Conservation (phyloP, 2,888 invertebrate species). For the Torymus tubicola region DNA sequence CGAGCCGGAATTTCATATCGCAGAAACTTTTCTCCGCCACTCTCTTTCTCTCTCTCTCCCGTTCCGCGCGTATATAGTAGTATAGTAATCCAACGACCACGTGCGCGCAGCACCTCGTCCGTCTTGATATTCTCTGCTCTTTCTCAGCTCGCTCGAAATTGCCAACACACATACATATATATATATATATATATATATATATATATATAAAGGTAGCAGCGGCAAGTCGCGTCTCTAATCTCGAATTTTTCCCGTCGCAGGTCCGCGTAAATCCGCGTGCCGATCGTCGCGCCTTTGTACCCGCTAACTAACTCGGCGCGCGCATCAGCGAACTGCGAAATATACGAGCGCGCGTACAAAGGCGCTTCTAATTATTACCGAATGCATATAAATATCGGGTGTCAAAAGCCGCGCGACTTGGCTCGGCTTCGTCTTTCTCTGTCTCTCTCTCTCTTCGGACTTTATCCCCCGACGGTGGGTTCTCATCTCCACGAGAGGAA, state of each 20-base stretch:
- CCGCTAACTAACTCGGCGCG: conserved; percentile 30
- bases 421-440: background rate
- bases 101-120: conserved; percentile 12
- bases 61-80: no score
- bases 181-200: background rate
- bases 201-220: background rate
- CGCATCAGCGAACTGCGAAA: conserved; percentile 27
- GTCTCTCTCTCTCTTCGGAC: background rate
- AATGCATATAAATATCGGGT: conserved; percentile 55
- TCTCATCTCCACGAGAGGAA: conserved; percentile 25
- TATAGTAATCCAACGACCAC: conserved; percentile 20
- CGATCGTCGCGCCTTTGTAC: conserved; percentile 1
- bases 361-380: conserved; percentile 49
- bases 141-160: conserved; percentile 4
- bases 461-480: conserved; percentile 27
- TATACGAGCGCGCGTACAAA: conserved; percentile 37
- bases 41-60: no score
- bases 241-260: conserved; percentile 33
- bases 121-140: conserved; percentile 34
- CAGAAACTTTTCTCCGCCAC: conserved; percentile 21
- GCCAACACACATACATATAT: background rate
- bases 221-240: conserved; percentile 38
- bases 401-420: conserved; percentile 11
- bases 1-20: conserved; percentile 37
- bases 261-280: conserved; percentile 27